Evolutionary conservation across 2,113 vertebrate genomes (phyloP).

Genomic region (Proteles cristata): DNA sequence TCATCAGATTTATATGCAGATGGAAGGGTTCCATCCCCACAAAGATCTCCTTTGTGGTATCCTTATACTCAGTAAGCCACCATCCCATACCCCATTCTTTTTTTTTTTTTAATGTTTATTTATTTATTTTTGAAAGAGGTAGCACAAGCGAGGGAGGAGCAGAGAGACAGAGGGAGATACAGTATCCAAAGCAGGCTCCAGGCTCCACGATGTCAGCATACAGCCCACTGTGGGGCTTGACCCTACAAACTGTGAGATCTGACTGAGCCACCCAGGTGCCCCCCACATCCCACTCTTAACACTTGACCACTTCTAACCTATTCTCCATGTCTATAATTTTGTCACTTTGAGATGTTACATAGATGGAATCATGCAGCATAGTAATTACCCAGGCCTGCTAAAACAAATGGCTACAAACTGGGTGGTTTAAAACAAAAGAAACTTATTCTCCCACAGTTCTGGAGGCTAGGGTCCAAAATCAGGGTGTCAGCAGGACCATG

Average conservation of each 20-base stretch:
- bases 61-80: neutral
- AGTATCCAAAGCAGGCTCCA: too few species aligned
- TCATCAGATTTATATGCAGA: neutral
- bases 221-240: too few species aligned
- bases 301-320: neutral
- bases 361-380: neutral
- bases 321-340: neutral
- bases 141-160: too few species aligned
- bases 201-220: too few species aligned
- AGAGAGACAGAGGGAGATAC: too few species aligned
- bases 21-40: neutral
- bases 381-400: neutral
- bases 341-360: neutral
- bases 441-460: neutral
- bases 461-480: neutral
- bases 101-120: too few species aligned
- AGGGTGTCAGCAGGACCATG: neutral
- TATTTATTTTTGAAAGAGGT: too few species aligned
- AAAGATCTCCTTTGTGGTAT: neutral
- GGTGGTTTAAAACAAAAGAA: neutral
- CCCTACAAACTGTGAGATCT: too few species aligned
- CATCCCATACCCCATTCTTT: too few species aligned
- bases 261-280: too few species aligned
- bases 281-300: neutral
- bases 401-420: neutral